Evolutionary conservation across 2,797 vertebrate species (phyloP), one percentile per base, ranked within the genome.

Genomic region (Meda fulgida): DNA sequence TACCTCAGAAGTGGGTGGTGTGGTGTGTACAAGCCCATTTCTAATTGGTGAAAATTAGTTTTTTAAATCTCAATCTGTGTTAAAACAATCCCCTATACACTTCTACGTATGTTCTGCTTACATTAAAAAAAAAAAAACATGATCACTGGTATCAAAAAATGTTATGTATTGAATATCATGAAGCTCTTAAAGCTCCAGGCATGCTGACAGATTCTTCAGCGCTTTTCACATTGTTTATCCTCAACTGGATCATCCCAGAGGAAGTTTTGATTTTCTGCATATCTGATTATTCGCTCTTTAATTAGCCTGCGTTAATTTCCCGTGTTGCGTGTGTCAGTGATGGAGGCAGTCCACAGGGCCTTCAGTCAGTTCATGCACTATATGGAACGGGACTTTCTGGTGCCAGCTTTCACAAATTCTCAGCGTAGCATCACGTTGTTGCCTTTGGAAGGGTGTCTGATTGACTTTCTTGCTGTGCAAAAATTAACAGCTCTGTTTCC

Each of bases 241-340:
- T 84, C 72, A 43, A 53, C 85, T 70, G 63, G 71, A 53, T 80
- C 26, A 75, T 89, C 90, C 89, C 87, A 85, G 77, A 87, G 87
- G 87, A 91, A 89, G 84, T 85, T 83, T 89, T 53, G 78, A 88
- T 89, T 89, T 89, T 88, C 87, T 89, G 89, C 90, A 91, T 87
- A 90, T 88, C 84, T 91, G 85, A 89, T 90, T 86, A 87, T 89
- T 90, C 88, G 69, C 85, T 88, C 86, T 89, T 89, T 89, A 91
- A 91, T 91, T 91, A 91, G 83, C 86, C 88, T 55, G 73, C 83
- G 89, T 87, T 90, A 90, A 90, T 90, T 90, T 88, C 88, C 88
- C 85, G 85, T 84, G 85, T 90, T 89, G 80, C 86, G 78, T 80
- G 86, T 87, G 85, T 89, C 84, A 81, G 83, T 83, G 83, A 55